A percentile compares a stretch with the other conserved stretches of the same genome.
phyloP scores from a whole-genome alignment of 1,140 invertebrate species.

The Drosophila biarmipes region DNA sequence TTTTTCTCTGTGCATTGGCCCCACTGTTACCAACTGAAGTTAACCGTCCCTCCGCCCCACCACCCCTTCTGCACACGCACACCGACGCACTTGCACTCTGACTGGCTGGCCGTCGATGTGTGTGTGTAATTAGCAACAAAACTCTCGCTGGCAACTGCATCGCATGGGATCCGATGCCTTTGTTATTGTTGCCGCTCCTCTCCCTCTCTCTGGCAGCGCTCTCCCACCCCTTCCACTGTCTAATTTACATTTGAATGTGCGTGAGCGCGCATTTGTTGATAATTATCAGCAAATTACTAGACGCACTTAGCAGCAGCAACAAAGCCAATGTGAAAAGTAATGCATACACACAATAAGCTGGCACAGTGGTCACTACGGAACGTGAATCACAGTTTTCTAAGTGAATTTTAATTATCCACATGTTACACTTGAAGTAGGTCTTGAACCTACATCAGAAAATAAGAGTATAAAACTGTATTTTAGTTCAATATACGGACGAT shows the following conservation, averaged over 20 bases:
- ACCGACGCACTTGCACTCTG: constrained; percentile 15
- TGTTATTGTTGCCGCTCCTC: constrained; percentile 23
- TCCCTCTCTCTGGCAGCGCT: neutral
- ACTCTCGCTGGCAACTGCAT: constrained; percentile 46
- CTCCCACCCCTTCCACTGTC: constrained; percentile 13
- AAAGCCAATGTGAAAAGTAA: constrained; percentile 43
- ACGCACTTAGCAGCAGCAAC: constrained; percentile 62
- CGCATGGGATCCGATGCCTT: constrained; percentile 25
- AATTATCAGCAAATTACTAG: constrained; percentile 80
- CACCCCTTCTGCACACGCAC: constrained; percentile 2
- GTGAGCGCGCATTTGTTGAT: constrained; percentile 69
- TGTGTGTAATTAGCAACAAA: constrained; percentile 44
- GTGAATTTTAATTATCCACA: no score
- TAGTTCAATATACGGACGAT: no score
- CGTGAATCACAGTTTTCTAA: neutral
- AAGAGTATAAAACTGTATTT: no score
- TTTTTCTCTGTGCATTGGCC: neutral
- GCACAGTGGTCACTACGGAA: constrained; percentile 12
- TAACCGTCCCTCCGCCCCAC: constrained; percentile 3
- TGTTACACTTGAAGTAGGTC: neutral
- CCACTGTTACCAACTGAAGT: constrained; percentile 37
- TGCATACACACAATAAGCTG: constrained; percentile 7
- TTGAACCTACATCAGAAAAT: no score
- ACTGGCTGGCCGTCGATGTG: constrained; percentile 18
- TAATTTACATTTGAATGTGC: constrained; percentile 79